Base-by-base conservation (phyloP, 30 jellyfish, hydroid and myxozoan genomes). In the Hydractinia symbiolongicarpus region DNA sequence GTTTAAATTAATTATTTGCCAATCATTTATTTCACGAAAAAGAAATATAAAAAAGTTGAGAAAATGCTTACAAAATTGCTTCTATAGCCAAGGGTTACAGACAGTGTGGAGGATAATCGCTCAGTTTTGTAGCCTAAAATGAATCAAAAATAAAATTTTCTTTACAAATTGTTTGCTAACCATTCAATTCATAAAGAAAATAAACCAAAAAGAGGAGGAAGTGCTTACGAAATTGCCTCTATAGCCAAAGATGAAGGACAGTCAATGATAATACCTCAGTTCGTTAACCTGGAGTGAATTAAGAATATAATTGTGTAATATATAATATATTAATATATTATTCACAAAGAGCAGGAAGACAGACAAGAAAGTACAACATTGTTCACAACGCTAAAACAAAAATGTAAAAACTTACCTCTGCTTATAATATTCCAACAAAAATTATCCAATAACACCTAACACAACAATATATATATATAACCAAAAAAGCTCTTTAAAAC, bases 181-280 rank as follows among this genome's bases (percentile, higher is more conserved):
- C 68, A 57, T 57, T 57, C n/a, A 9, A n/a, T 10, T 57, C 68
- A 57, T 57, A 57, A 57, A 57, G n/a, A 57, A n/a, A n/a, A 57
- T 9, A 57, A n/a, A n/a, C n/a, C 10, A 57, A 57, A 57, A 57
- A 10, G 68, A 10, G 10, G 68, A 57, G 68, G n/a, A 57, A 57
- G n/a, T 57, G 68, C 68, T 57, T 57, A 57, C 68, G n/a, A 57
- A 57, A 57, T 57, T 57, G 68, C n/a, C n/a, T 57, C n/a, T n/a
- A n/a, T n/a, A n/a, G n/a, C n/a, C n/a, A n/a, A n/a, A n/a, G n/a
- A n/a, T n/a, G n/a, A n/a, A n/a, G n/a, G n/a, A n/a, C n/a, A n/a
- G n/a, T n/a, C n/a, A n/a, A n/a, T n/a, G n/a, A n/a, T n/a, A n/a
- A n/a, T n/a, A n/a, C n/a, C n/a, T n/a, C n/a, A n/a, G n/a, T n/a